Evolutionary conservation across 2,888 invertebrate species (phyloP).

Genomic region (Chydorus sphaericus): DNA sequence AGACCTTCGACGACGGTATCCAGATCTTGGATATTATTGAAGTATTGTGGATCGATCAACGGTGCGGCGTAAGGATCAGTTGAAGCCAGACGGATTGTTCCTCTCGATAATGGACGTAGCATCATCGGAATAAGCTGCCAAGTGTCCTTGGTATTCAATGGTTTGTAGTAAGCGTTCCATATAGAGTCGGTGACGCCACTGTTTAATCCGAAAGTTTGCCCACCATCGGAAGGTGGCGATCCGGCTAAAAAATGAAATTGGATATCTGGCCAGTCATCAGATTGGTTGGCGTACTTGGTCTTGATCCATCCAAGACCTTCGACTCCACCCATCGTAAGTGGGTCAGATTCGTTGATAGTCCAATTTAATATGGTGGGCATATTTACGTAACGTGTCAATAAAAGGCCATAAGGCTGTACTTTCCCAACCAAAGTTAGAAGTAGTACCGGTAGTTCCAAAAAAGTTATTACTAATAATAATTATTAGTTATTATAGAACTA

Average conservation of each 20-base stretch:
- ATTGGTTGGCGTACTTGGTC: slow-evolving; percentile 37
- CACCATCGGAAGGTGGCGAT: slow-evolving; percentile 48
- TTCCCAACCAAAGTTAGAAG: slow-evolving; percentile 1
- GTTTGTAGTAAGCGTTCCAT: slow-evolving; percentile 24
- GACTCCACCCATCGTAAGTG: not conserved
- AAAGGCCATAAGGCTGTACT: slow-evolving; percentile 19
- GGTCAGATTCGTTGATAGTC: not conserved
- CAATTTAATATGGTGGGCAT: slow-evolving; percentile 32
- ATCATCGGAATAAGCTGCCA: slow-evolving; percentile 43
- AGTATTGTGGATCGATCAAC: slow-evolving; percentile 59
- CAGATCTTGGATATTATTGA: slow-evolving; percentile 56
- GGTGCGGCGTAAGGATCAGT: slow-evolving; percentile 49
- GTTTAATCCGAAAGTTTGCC: slow-evolving; percentile 27
- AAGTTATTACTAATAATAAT: not conserved
- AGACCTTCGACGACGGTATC: slow-evolving; percentile 67
- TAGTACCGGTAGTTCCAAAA: not conserved
- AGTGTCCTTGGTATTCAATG: slow-evolving; percentile 46
- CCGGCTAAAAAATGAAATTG: slow-evolving; percentile 80
- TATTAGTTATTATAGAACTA: not conserved
- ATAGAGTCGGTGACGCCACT: slow-evolving; percentile 10
- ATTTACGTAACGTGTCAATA: not conserved
- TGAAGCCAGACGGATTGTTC: slow-evolving; percentile 45
- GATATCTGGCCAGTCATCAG: slow-evolving; percentile 65
- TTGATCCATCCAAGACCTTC: slow-evolving; percentile 29
- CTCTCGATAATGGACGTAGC: slow-evolving; percentile 51